phyloP scores from a whole-genome alignment of 2,797 vertebrate genomes.

The Coregonus suidteri region DNA sequence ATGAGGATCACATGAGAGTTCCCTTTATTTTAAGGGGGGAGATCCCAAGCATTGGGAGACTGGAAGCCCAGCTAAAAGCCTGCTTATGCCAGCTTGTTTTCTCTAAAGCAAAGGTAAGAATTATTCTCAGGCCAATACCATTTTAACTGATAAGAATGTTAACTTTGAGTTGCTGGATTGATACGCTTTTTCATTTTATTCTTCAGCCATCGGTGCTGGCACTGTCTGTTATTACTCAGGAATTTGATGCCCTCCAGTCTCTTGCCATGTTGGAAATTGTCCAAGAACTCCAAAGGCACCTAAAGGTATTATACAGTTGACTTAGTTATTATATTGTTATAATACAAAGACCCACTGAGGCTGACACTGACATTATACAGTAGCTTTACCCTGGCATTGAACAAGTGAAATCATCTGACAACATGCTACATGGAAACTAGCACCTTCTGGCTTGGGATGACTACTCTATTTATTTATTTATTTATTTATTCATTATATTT shows the following conservation, averaged over 20 bases:
- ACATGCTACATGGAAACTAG: neutral
- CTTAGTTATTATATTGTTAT: neutral
- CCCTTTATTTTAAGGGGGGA: constrained; percentile 83
- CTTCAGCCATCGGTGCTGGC: constrained; percentile 92
- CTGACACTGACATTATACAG: neutral
- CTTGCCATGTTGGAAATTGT: constrained; percentile 85
- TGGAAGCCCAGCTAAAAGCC: constrained; percentile 98
- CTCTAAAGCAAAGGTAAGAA: constrained; percentile 95
- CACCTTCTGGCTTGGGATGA: neutral
- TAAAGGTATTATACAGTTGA: constrained; percentile 78
- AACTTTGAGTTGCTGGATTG: neutral
- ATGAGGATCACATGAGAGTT: constrained; percentile 52
- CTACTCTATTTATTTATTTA: constrained; percentile 17
- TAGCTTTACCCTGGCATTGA: neutral
- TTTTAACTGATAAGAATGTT: constrained; percentile 39
- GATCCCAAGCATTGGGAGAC: constrained; percentile 88
- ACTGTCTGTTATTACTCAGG: constrained; percentile 90
- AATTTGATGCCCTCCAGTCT: constrained; percentile 86
- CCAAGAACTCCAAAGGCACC: constrained; percentile 86
- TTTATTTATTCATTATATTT: neutral
- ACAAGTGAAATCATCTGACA: neutral
- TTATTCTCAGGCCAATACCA: constrained; percentile 32
- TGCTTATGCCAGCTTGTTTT: constrained; percentile 93
- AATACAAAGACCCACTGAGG: neutral
- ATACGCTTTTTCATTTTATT: constrained; percentile 19